phyloP scores from a whole-genome alignment of 2,888 invertebrate genomes.

The Norana najaformis region DNA sequence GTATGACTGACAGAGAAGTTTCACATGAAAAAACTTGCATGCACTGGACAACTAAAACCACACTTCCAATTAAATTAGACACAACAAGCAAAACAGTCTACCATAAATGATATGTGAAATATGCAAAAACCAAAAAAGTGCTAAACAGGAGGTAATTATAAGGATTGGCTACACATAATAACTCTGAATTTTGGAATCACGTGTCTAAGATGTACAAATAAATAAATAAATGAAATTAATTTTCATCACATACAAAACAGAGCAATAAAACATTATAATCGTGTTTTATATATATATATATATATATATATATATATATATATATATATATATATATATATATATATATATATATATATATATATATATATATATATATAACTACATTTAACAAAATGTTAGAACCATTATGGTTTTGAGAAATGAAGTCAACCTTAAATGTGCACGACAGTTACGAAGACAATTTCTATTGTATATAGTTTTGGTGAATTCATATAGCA shows the following conservation, averaged over 20 bases:
- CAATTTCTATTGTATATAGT: no score
- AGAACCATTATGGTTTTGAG: no score
- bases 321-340: no score
- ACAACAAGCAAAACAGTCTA: neutral
- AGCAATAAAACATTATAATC: neutral
- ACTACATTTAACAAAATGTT: no score
- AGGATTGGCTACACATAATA: neutral
- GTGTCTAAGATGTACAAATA: neutral
- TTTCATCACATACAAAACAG: neutral
- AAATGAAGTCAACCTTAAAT: no score
- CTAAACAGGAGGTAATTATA: slow-evolving; percentile 4
- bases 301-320: no score
- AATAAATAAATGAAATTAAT: neutral
- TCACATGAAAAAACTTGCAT: neutral
- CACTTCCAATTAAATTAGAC: neutral
- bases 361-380: no score
- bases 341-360: no score
- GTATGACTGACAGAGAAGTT: neutral
- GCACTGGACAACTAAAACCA: neutral
- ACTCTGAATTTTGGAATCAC: neutral
- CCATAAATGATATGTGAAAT: neutral
- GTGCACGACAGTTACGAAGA: no score
- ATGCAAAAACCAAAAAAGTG: neutral
- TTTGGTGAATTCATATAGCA: no score
- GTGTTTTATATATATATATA: no score